A percentile compares a stretch with the other conserved stretches of the same genome.
Conservation (phyloP, 30 jellyfish, hydroid and myxozoan genomes). For the Turritopsis dohrnii region DNA sequence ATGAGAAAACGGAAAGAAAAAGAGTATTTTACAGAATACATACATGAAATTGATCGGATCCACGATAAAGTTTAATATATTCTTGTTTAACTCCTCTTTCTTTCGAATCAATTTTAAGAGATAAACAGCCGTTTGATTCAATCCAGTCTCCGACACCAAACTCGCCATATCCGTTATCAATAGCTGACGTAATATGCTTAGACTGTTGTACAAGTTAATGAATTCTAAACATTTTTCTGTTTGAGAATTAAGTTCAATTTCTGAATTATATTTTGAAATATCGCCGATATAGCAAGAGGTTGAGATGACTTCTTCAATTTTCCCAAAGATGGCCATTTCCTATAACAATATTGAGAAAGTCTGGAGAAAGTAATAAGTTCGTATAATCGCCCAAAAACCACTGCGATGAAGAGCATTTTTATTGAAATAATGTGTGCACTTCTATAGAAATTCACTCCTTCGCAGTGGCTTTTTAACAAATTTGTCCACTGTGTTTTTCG, state of each 20-base stretch:
- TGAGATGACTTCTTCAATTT: constrained; percentile 1
- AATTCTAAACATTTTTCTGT: constrained; percentile 14
- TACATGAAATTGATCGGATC: constrained; percentile 15
- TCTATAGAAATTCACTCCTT: too few relatives aligned
- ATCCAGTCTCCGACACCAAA: constrained; percentile 9
- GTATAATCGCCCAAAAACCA: too few relatives aligned
- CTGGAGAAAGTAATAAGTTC: too few relatives aligned
- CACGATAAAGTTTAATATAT: constrained; percentile 11
- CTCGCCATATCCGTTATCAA: constrained; percentile 20
- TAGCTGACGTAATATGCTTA: constrained; percentile 3
- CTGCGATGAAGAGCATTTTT: too few relatives aligned
- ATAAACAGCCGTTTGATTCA: constrained; percentile 11
- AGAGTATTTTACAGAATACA: neutral
- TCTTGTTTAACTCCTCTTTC: constrained; percentile 1
- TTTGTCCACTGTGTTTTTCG: too few relatives aligned
- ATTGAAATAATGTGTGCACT: too few relatives aligned
- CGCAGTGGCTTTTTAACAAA: too few relatives aligned
- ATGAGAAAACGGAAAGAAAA: neutral
- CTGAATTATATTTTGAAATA: neutral
- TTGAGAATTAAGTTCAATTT: neutral
- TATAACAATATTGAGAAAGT: neutral
- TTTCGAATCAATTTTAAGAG: neutral
- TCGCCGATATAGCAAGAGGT: neutral
- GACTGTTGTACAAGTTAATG: neutral
- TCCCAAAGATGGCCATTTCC: constrained; percentile 18